phyloP scores from a whole-genome alignment of 2,888 invertebrate genomes.

The Dryobota labecula region DNA sequence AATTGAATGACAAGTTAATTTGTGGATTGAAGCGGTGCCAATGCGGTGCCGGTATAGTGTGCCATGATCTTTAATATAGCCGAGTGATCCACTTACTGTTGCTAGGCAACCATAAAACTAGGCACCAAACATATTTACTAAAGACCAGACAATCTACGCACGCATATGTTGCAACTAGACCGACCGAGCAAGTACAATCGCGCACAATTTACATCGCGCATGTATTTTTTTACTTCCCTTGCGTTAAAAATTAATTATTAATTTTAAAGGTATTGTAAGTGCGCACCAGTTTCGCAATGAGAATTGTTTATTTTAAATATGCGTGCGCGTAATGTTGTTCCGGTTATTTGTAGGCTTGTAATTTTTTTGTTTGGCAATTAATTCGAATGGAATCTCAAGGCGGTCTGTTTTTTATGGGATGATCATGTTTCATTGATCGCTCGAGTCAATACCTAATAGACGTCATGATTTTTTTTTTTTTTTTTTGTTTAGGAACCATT shows the following conservation, averaged over 20 bases:
- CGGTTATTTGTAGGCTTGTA: conserved; percentile 33
- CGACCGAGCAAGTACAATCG: conserved; percentile 44
- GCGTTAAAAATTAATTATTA: conserved; percentile 59
- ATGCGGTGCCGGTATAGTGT: no score
- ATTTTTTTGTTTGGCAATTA: conserved; percentile 46
- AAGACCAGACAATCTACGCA: conserved; percentile 44
- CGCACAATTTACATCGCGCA: conserved; percentile 45
- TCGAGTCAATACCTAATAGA: conserved; percentile 3
- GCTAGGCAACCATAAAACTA: conserved; percentile 48
- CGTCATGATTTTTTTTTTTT: conserved; percentile 6
- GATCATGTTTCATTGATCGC: conserved; percentile 24
- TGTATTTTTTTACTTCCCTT: conserved; percentile 53
- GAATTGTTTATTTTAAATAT: conserved; percentile 50
- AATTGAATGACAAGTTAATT: no score
- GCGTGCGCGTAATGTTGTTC: conserved; percentile 43
- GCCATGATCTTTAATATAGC: no score
- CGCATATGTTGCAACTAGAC: conserved; percentile 49
- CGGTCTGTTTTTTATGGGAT: conserved; percentile 38
- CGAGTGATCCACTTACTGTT: conserved; percentile 13
- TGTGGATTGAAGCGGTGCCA: no score
- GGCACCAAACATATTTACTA: conserved; percentile 33
- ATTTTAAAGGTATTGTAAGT: conserved; percentile 42
- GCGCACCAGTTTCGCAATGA: conserved; percentile 51
- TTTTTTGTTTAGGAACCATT: background rate
- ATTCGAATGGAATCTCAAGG: conserved; percentile 43